Conservation (phyloP, 2,797 vertebrate genomes). For the Macrochelys suwanniensis region DNA sequence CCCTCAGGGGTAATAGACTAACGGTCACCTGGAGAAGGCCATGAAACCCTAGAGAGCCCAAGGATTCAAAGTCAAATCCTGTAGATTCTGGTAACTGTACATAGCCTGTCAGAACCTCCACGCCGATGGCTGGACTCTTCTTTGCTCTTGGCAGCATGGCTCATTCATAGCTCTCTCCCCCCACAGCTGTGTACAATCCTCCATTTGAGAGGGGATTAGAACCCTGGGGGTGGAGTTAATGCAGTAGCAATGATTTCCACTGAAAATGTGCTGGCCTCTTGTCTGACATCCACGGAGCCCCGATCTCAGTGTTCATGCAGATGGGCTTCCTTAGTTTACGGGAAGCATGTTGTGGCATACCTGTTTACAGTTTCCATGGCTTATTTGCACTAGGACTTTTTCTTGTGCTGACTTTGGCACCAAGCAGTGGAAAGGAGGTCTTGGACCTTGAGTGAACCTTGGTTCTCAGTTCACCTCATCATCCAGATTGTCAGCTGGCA, state of each 20-base stretch:
- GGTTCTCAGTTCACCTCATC: conserved; percentile 9
- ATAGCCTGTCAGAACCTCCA: neutral
- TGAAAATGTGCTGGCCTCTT: neutral
- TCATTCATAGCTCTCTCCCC: neutral
- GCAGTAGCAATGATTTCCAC: neutral
- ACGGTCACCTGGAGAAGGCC: neutral
- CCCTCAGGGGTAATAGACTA: no score
- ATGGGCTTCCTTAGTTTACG: neutral
- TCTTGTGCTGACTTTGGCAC: conserved; percentile 6
- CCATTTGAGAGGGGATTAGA: neutral
- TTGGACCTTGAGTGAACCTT: neutral
- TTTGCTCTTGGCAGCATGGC: neutral
- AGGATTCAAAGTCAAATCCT: neutral
- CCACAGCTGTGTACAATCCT: neutral
- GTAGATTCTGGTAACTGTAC: neutral
- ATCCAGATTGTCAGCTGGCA: conserved; percentile 7
- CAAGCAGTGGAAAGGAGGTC: neutral
- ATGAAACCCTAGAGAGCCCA: neutral
- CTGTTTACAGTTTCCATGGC: neutral
- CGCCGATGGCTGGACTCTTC: neutral
- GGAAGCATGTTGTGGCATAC: neutral
- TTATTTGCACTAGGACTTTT: neutral
- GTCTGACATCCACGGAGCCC: neutral
- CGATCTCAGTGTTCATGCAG: neutral
- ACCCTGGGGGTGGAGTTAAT: neutral